Evolutionary conservation across 2,888 invertebrate genomes (phyloP).

Genomic region (Tolmerus cingulatus): DNA sequence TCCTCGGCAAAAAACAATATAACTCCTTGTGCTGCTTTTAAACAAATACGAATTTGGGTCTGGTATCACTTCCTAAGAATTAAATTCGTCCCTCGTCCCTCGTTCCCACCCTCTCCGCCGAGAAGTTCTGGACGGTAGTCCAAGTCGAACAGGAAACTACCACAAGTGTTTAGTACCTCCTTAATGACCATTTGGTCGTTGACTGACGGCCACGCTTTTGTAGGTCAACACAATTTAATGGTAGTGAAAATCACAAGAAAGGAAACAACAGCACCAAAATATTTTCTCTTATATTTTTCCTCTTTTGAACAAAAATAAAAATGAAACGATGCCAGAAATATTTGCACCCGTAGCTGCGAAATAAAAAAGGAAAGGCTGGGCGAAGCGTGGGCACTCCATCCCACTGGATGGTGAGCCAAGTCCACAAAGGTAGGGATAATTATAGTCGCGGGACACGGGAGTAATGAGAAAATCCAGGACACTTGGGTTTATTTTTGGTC

Average conservation of each 20-base stretch:
- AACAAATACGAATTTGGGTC: neutral
- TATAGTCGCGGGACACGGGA: neutral
- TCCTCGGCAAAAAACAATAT: neutral
- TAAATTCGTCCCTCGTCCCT: neutral
- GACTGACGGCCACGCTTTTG: constrained; percentile 1
- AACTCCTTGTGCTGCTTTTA: neutral
- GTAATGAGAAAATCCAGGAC: constrained; percentile 12
- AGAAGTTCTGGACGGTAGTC: neutral
- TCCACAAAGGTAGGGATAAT: neutral
- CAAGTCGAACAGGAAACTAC: neutral
- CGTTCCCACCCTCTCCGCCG: neutral
- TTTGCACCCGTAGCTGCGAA: neutral
- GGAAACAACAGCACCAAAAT: neutral
- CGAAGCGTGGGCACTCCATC: neutral
- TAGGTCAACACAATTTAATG: constrained; percentile 22
- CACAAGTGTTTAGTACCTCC: constrained; percentile 7
- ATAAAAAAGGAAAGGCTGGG: neutral
- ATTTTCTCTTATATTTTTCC: neutral
- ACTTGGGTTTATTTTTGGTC: constrained; percentile 17
- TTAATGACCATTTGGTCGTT: constrained; percentile 21
- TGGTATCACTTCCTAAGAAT: neutral
- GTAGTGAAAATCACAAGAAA: neutral
- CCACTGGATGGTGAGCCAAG: neutral
- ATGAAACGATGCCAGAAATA: constrained; percentile 1
- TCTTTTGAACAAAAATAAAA: neutral